Conservation (phyloP, 2,888 invertebrate species). For the Cordilura impudica region DNA sequence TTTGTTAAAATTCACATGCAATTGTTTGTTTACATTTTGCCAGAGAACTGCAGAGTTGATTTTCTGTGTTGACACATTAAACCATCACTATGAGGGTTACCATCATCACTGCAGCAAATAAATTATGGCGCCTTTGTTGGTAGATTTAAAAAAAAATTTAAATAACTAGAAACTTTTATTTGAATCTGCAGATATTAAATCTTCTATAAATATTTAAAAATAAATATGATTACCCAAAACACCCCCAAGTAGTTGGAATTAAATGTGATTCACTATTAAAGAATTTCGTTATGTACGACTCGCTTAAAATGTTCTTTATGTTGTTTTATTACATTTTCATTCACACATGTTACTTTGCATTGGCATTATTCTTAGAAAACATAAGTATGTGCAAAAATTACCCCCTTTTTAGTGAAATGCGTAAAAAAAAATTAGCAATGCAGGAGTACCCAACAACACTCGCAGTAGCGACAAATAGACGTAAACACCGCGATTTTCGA, state of each 20-base stretch:
- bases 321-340: not conserved
- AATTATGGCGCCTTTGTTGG: not conserved
- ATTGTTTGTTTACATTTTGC: not conserved
- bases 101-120: not conserved
- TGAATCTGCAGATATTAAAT: not conserved
- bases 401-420: not conserved
- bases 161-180: not conserved
- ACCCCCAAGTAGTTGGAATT: conserved; percentile 4
- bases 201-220: not conserved
- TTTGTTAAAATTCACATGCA: conserved; percentile 49
- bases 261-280: conserved; percentile 46
- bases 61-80: conserved; percentile 13
- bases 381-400: not conserved
- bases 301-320: not conserved
- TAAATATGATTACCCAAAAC: not conserved
- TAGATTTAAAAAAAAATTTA: not conserved
- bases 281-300: conserved; percentile 20
- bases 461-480: too few species aligned
- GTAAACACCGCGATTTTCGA: too few species aligned
- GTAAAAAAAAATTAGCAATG: not conserved
- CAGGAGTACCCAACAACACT: too few species aligned
- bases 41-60: not conserved
- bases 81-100: not conserved
- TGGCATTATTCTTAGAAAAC: not conserved
- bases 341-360: not conserved